Conservation (phyloP, 1,140 invertebrate genomes). For the Aplysia californica region DNA sequence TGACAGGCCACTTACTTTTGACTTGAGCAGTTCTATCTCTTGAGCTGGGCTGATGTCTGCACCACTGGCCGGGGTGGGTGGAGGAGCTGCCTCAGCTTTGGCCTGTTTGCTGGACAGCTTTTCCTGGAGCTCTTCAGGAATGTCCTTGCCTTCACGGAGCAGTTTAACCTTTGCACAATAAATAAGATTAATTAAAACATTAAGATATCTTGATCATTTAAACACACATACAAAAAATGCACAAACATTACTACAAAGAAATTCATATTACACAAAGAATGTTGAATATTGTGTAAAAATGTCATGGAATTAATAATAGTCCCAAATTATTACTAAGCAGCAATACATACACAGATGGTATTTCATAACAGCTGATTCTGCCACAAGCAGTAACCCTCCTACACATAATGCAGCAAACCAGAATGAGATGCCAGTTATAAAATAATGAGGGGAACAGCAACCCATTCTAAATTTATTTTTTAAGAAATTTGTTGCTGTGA, state of each 20-base stretch:
- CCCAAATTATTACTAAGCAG: too few species aligned
- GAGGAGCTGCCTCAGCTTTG: constrained; percentile 29
- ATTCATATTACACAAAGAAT: neutral
- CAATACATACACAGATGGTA: neutral
- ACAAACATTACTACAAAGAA: neutral
- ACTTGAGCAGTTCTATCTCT: constrained; percentile 42
- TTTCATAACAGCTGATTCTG: too few species aligned
- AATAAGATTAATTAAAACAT: neutral
- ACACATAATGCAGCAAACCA: too few species aligned
- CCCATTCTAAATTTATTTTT: too few species aligned
- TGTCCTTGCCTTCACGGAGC: constrained; percentile 64
- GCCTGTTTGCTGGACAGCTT: constrained; percentile 41
- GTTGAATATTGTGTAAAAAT: neutral
- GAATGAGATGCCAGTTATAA: too few species aligned
- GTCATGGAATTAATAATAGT: neutral
- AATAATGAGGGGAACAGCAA: too few species aligned
- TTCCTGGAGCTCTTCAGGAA: constrained; percentile 50
- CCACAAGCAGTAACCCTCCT: too few species aligned
- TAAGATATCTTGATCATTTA: neutral
- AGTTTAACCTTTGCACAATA: constrained; percentile 53
- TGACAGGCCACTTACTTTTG: constrained; percentile 57
- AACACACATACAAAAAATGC: neutral
- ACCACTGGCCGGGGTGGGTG: neutral
- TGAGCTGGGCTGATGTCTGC: constrained; percentile 2
- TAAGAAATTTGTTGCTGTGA: too few species aligned